A percentile compares a stretch with the other conserved stretches of the same genome.
These are phyloP conservation scores for Catamblyrhynchus diadema DNA, from an alignment of 2,797 vertebrate genomes.

Conservation along the genomic window DNA sequence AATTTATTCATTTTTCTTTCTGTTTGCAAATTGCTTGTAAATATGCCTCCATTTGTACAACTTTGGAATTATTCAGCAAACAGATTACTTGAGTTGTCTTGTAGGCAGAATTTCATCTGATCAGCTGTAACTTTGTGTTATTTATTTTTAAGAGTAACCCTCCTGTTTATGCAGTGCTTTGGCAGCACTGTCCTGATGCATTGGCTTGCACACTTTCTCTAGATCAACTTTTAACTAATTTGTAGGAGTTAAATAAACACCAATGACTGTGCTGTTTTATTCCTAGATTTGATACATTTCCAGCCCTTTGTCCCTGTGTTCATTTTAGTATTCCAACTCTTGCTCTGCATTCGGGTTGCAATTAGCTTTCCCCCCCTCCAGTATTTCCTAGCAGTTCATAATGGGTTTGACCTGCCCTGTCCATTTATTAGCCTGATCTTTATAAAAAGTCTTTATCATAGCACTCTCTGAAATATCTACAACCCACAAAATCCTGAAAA, in stretches of 20 bases:
- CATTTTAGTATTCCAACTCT: not conserved
- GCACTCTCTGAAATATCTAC: not conserved
- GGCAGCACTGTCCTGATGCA: not conserved
- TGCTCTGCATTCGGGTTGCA: not conserved
- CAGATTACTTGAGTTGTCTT: not conserved
- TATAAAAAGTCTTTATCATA: not conserved
- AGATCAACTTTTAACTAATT: not conserved
- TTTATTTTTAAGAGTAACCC: not conserved
- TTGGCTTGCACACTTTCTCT: not conserved
- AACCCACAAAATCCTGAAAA: not conserved
- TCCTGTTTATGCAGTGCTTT: not conserved
- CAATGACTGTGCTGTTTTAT: not conserved
- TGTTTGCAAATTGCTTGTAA: slow-evolving; percentile 1
- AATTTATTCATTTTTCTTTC: slow-evolving; percentile 39
- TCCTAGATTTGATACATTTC: not conserved
- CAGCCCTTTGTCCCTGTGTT: not conserved
- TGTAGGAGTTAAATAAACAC: not conserved
- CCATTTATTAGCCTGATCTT: not conserved
- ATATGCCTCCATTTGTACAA: not conserved
- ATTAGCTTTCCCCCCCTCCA: fast-evolving
- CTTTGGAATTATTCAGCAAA: not conserved
- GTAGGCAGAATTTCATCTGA: not conserved
- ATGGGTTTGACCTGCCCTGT: not conserved
- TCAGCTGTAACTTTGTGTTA: not conserved
- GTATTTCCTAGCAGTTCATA: not conserved